Evolutionary conservation across 1,140 invertebrate species (phyloP).

Genomic region (Lucilia sericata): DNA sequence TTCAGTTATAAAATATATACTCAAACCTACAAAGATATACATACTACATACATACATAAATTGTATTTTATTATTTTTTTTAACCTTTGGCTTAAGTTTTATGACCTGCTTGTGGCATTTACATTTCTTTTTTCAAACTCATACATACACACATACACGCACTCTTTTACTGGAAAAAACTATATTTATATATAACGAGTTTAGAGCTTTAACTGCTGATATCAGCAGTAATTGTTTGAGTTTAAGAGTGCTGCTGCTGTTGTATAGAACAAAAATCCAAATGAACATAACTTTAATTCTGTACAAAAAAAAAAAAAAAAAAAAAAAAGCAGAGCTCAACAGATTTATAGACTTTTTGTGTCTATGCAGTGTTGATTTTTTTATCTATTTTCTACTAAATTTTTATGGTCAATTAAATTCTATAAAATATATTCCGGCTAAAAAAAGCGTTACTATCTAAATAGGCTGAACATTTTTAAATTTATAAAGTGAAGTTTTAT

Average conservation of each 20-base stretch:
- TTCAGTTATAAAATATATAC: not conserved
- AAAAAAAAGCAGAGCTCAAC: not conserved
- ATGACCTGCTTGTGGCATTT: constrained; percentile 37
- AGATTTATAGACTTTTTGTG: constrained; percentile 8
- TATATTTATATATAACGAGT: not conserved
- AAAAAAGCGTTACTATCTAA: constrained; percentile 1
- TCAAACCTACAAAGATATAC: no score
- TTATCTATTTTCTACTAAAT: constrained; percentile 3
- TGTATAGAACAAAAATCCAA: not conserved
- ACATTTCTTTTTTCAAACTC: not conserved
- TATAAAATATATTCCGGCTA: not conserved
- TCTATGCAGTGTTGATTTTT: not conserved
- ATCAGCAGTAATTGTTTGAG: constrained; percentile 31
- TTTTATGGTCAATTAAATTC: constrained; percentile 41
- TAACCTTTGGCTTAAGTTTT: constrained; percentile 40
- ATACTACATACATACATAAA: constrained; percentile 10
- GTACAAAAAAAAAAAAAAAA: not conserved
- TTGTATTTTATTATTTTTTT: constrained; percentile 14
- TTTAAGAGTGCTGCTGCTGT: constrained; percentile 11
- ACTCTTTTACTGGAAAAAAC: no score
- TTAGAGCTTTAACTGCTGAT: constrained; percentile 21
- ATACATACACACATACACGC: no score
- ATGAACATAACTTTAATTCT: not conserved
- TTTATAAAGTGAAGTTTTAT: no score
- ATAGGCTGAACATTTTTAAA: not conserved